phyloP scores from a whole-genome alignment of 2,888 invertebrate species.

The Hirudinaria manillensis region DNA sequence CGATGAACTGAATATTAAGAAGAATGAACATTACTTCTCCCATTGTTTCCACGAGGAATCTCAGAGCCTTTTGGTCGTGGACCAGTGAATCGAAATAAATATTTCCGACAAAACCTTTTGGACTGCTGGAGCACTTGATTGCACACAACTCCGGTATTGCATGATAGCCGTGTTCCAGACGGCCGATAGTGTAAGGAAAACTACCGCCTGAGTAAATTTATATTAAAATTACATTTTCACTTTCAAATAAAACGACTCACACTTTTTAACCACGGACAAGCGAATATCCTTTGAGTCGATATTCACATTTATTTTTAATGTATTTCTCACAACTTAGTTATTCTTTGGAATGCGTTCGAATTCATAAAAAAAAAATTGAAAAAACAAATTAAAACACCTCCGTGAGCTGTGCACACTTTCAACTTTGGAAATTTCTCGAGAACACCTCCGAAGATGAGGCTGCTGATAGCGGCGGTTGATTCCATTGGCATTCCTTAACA shows the following conservation, averaged over 20 bases:
- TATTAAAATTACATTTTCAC: not conserved
- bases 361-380: not conserved
- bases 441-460: slow-evolving; percentile 59
- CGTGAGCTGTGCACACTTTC: slow-evolving; percentile 59
- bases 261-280: not conserved
- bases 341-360: too few species aligned
- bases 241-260: not conserved
- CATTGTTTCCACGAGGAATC: slow-evolving; percentile 55
- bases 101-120: slow-evolving; percentile 53
- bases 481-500: slow-evolving; percentile 59
- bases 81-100: slow-evolving; percentile 59
- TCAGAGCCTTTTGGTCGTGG: slow-evolving; percentile 56
- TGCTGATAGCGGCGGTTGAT: slow-evolving; percentile 58
- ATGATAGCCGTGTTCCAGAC: slow-evolving; percentile 58
- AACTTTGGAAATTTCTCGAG: slow-evolving; percentile 57
- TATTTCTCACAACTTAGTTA: too few species aligned
- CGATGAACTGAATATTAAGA: too few species aligned
- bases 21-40: slow-evolving; percentile 52
- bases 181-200: slow-evolving; percentile 58
- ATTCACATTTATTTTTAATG: too few species aligned
- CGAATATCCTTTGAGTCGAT: not conserved
- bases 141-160: slow-evolving; percentile 60
- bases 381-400: slow-evolving; percentile 43
- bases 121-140: slow-evolving; percentile 52
- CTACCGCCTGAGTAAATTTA: slow-evolving; percentile 51